Evolutionary conservation across 2,888 invertebrate genomes (phyloP).

Genomic region (Nebria salina): DNA sequence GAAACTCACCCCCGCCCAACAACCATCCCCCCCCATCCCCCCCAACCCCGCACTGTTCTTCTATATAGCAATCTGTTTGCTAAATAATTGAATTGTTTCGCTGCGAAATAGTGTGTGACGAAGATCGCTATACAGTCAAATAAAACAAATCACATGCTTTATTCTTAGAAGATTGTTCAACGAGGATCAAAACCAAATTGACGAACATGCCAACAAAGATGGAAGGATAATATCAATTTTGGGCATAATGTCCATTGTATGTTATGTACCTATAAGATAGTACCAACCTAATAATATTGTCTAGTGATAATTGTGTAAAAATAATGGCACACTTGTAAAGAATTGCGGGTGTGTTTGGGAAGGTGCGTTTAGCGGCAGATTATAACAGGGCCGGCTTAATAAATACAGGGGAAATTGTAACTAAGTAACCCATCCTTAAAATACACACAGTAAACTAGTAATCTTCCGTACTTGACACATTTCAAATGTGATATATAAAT

Average conservation of each 20-base stretch:
- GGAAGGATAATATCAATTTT: too few relatives aligned
- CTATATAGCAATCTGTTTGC: constrained; percentile 63
- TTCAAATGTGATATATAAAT: background rate
- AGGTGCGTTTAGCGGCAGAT: background rate
- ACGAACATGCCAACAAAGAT: too few relatives aligned
- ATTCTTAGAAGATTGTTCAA: too few relatives aligned
- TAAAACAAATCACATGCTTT: too few relatives aligned
- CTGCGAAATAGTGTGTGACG: constrained; percentile 30
- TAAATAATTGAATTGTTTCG: constrained; percentile 63
- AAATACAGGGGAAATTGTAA: background rate
- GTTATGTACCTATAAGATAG: too few relatives aligned
- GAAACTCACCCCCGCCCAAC: constrained; percentile 57
- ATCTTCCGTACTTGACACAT: background rate
- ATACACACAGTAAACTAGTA: background rate
- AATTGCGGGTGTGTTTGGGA: background rate
- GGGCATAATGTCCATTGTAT: too few relatives aligned
- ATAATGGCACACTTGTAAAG: background rate
- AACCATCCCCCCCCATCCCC: background rate
- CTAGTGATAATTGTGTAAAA: too few relatives aligned
- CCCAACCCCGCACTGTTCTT: constrained; percentile 6
- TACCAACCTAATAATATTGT: too few relatives aligned
- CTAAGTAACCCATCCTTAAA: background rate
- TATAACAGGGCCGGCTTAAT: background rate
- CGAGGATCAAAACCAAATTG: too few relatives aligned
- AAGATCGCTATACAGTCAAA: background rate